These are phyloP conservation scores for Scolopax rusticola DNA, from an alignment of 2,797 vertebrate species.

Conservation along the genomic window DNA sequence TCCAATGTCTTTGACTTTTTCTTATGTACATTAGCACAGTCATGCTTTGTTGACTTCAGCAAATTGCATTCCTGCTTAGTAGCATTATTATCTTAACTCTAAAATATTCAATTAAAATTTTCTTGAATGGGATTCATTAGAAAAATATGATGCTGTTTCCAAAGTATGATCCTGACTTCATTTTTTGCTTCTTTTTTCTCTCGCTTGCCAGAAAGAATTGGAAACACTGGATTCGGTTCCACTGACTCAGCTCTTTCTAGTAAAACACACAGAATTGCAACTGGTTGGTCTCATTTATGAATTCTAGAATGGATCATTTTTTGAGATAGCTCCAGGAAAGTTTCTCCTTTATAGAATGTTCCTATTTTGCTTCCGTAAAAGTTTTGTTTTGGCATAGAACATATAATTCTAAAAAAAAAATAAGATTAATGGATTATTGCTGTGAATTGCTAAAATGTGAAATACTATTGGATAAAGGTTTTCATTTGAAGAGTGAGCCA, in stretches of 20 bases:
- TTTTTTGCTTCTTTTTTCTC: neutral
- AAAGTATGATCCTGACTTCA: neutral
- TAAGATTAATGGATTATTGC: neutral
- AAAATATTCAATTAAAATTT: constrained; percentile 31
- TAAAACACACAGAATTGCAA: neutral
- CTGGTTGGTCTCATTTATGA: neutral
- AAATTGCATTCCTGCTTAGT: neutral
- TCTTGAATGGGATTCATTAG: neutral
- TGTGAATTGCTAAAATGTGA: neutral
- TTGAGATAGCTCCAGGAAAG: neutral
- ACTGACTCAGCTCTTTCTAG: neutral
- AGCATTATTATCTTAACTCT: neutral
- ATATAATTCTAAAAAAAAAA: neutral
- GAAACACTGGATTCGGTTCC: neutral
- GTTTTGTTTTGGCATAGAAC: neutral
- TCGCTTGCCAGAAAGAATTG: neutral
- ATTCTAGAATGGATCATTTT: neutral
- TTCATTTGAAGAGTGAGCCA: neutral
- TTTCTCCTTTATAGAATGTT: neutral
- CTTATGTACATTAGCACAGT: neutral
- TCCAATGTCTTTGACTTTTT: neutral
- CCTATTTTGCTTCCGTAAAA: neutral
- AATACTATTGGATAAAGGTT: neutral
- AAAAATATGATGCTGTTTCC: neutral
- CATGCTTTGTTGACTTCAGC: neutral